Percentiles rank a stretch among this genome's conserved stretches.
Evolutionary conservation across 2,797 vertebrate genomes (phyloP).

Genomic region (Pangasius larnaudii): DNA sequence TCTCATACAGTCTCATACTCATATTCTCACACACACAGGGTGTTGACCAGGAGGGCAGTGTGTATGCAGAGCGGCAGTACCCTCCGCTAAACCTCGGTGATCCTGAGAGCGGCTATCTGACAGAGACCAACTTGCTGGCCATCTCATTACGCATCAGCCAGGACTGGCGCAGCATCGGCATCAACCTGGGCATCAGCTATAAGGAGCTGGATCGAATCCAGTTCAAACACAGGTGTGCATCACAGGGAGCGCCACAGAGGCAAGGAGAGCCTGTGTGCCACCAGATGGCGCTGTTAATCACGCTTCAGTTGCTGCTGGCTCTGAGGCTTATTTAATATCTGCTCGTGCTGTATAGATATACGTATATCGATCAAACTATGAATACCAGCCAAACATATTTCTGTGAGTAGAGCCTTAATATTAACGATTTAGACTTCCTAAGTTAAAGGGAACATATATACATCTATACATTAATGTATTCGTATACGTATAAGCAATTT

Average conservation of each 20-base stretch:
- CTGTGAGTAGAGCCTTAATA: not conserved
- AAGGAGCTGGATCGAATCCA: conserved; percentile 84
- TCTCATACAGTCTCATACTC: not conserved
- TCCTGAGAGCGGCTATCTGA: conserved; percentile 92
- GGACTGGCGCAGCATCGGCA: conserved; percentile 88
- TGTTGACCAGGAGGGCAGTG: conserved; percentile 61
- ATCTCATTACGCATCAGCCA: conserved; percentile 87
- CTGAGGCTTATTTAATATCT: too few relatives aligned
- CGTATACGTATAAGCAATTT: not conserved
- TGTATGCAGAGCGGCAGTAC: conserved; percentile 66
- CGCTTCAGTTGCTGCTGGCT: not conserved
- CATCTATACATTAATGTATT: not conserved
- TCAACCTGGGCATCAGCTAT: conserved; percentile 87
- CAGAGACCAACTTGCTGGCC: conserved; percentile 89
- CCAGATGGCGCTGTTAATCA: conserved; percentile 42
- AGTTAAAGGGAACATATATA: not conserved
- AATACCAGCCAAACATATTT: not conserved
- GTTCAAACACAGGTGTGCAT: conserved; percentile 82
- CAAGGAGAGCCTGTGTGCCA: conserved; percentile 1
- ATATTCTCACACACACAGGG: conserved; percentile 44
- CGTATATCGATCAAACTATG: not conserved
- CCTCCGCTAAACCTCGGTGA: conserved; percentile 90
- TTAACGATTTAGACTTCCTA: not conserved
- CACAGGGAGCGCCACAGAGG: not conserved
- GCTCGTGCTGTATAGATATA: not conserved